Base-by-base conservation (phyloP, 2,888 invertebrate genomes). In the Microplitis manilae region DNA sequence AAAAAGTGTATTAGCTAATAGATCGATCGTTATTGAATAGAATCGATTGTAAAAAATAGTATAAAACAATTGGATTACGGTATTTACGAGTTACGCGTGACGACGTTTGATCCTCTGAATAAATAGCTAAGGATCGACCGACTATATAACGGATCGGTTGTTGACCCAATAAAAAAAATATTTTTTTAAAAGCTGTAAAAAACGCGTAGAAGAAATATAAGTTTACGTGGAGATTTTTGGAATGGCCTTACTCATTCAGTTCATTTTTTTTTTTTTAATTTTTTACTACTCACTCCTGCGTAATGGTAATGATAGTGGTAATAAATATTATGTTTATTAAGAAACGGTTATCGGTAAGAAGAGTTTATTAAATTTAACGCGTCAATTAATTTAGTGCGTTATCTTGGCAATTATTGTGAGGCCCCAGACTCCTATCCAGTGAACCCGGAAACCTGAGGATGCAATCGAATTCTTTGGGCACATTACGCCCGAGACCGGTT, bases 91-190 rank as follows among this genome's bases (percentile, higher is more conserved):
- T 50, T 61, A 71, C 20, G 62, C 71, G 71, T 71, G 71, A 62
- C 71, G 71, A 15, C 61, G 39, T 38, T 61, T 61, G 61, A 71
- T 71, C 60, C 71, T 71, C 71, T 62, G 61, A 17, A 71, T 71
- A 61, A 39, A 71, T 40, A 60, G 62, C 62, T 15, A 62, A 62
- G 62, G 13, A 65, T 65, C 65, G 39, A 71, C 38, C 61, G 17
- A 65, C 13, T 39, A 62, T 65, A 62, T 73, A 77, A 77, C 73
- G 77, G 77, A 73, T 71, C 65, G 77, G 77, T 70, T 69, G 65
- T 59, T 77, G 65, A 77, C 73, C 73, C 68, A 69, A 40, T 30
- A 41, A 38, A 60, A 68, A 73, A 71, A 71, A 59, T n/a, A 30
- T 30, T 30, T 30, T 30, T 30, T 30, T 30, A 30, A 30, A 30